A percentile compares a stretch with the other conserved stretches of the same genome.
phyloP scores from a whole-genome alignment of 2,113 vertebrate species.

The Rhinopomastus cyanomelas region DNA sequence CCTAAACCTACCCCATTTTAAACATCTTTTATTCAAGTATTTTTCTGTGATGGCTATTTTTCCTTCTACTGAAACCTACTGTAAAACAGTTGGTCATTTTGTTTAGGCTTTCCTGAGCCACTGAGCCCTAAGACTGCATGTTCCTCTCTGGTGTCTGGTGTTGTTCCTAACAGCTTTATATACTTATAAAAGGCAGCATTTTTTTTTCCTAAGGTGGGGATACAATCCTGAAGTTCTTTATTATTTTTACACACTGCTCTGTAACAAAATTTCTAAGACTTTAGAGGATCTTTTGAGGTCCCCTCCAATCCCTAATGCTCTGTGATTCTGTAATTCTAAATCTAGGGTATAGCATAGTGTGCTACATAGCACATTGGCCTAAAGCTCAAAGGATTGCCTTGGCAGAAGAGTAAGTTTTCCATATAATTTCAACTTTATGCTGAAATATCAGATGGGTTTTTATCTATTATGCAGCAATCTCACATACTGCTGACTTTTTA shows the following conservation, averaged over 20 bases:
- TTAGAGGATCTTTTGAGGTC: too few species aligned
- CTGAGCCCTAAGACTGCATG: neutral
- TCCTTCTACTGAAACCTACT: neutral
- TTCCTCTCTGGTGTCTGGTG: neutral
- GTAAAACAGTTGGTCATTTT: neutral
- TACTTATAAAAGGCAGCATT: neutral
- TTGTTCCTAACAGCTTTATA: neutral
- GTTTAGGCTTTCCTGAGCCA: neutral
- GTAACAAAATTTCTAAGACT: neutral
- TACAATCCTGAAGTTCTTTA: neutral
- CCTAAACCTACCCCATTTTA: neutral
- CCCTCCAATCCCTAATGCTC: too few species aligned
- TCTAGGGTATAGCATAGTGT: neutral
- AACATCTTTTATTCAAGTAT: neutral
- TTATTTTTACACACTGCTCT: neutral
- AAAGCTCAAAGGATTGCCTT: neutral
- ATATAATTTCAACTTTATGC: neutral
- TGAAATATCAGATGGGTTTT: neutral
- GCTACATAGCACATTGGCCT: neutral
- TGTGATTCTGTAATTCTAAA: too few species aligned
- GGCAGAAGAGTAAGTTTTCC: neutral
- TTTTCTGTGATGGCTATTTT: neutral
- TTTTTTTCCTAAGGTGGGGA: neutral
- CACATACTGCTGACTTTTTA: neutral
- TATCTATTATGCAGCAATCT: neutral